These are phyloP conservation scores for Leucophenga varia DNA, from an alignment of 1,140 invertebrate genomes.

Conservation along the genomic window DNA sequence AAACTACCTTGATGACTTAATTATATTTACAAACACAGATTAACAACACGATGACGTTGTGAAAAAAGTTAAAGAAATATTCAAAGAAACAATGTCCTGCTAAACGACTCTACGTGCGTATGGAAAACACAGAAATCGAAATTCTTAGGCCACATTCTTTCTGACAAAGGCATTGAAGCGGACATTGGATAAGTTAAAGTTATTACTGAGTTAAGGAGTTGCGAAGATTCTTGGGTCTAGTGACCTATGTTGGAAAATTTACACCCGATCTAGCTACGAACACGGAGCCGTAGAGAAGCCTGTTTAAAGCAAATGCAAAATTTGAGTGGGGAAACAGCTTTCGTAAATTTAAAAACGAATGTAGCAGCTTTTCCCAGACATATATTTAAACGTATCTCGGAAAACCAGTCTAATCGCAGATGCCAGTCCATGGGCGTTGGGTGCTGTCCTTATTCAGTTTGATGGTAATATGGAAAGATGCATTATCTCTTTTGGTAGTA, in stretches of 20 bases:
- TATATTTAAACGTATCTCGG: constrained; percentile 41
- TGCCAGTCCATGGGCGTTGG: constrained; percentile 56
- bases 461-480: constrained; percentile 1
- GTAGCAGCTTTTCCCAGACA: constrained; percentile 15
- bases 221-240: constrained; percentile 36
- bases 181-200: constrained; percentile 6
- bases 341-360: constrained; percentile 18
- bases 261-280: constrained; percentile 38
- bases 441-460: constrained; percentile 9
- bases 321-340: constrained; percentile 13
- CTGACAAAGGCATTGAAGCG: not conserved
- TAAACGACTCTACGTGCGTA: not conserved
- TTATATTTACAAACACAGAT: no score
- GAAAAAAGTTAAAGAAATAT: no score
- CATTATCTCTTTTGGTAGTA: constrained; percentile 15
- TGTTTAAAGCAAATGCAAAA: constrained; percentile 17
- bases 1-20: constrained; percentile 10
- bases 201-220: constrained; percentile 33
- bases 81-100: no score
- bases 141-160: no score
- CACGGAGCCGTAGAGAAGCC: constrained; percentile 27
- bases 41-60: no score
- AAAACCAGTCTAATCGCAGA: no score
- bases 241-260: constrained; percentile 35
- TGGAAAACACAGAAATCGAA: not conserved